A percentile compares a stretch with the other conserved stretches of the same genome.
Evolutionary conservation across 1,140 invertebrate species (phyloP).

Genomic region (Oedothorax gibbosus): DNA sequence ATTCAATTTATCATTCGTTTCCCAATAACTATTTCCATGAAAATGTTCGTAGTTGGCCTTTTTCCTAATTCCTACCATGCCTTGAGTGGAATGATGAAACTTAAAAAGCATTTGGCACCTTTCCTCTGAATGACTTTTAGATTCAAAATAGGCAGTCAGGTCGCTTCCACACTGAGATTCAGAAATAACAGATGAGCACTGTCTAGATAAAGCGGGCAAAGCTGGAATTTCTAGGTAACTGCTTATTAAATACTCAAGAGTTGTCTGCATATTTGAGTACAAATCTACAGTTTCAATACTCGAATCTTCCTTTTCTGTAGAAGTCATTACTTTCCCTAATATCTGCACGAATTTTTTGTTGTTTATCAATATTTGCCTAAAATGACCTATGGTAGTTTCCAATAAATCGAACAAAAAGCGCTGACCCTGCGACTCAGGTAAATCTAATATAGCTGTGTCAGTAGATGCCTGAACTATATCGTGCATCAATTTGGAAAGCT

Average conservation of each 20-base stretch:
- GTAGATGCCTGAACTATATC: slow-evolving; percentile 66
- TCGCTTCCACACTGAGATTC: slow-evolving; percentile 24
- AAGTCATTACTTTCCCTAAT: neutral
- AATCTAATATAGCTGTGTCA: slow-evolving; percentile 13
- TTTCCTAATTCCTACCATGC: neutral
- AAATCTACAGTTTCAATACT: slow-evolving; percentile 79
- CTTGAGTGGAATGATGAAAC: slow-evolving; percentile 83
- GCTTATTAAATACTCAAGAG: slow-evolving; percentile 29
- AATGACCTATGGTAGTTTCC: slow-evolving; percentile 10
- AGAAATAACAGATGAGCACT: slow-evolving; percentile 25
- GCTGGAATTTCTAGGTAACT: slow-evolving; percentile 20
- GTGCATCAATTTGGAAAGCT: slow-evolving; percentile 81
- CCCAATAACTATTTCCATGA: neutral
- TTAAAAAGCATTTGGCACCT: slow-evolving; percentile 75
- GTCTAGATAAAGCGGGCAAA: neutral
- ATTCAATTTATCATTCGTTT: neutral
- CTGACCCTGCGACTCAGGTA: neutral
- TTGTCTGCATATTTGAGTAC: slow-evolving; percentile 82
- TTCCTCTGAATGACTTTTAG: neutral
- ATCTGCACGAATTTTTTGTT: slow-evolving; percentile 17
- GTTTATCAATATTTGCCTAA: slow-evolving; percentile 22
- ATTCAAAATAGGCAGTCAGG: slow-evolving; percentile 1
- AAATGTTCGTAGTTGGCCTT: slow-evolving; percentile 11
- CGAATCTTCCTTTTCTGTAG: neutral
- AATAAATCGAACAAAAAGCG: slow-evolving; percentile 20